Evolutionary conservation across 2,888 invertebrate genomes (phyloP).

Genomic region (Troilus luridus): DNA sequence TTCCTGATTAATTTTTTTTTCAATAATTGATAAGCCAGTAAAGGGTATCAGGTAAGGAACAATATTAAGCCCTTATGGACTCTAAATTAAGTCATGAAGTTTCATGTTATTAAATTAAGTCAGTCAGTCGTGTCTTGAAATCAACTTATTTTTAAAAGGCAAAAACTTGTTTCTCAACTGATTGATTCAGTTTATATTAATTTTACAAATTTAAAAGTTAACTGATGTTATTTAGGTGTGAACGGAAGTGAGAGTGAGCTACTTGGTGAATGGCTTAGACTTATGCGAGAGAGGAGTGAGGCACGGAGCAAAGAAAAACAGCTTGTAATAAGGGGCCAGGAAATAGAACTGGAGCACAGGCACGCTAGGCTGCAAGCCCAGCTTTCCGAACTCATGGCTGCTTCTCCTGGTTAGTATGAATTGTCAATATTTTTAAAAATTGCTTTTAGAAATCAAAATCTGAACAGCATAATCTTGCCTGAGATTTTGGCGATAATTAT

Average conservation of each 20-base stretch:
- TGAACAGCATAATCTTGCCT: no score
- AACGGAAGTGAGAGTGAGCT: constrained; percentile 74
- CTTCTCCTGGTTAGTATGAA: constrained; percentile 58
- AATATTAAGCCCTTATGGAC: no score
- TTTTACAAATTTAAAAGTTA: background rate
- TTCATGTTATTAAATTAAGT: no score
- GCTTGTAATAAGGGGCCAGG: constrained; percentile 82
- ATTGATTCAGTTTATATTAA: background rate
- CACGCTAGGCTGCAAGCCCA: constrained; percentile 79
- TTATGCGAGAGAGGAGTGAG: constrained; percentile 80
- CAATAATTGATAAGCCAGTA: no score
- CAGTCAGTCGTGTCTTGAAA: no score
- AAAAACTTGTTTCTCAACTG: no score
- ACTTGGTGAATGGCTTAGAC: constrained; percentile 81
- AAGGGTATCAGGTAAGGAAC: no score
- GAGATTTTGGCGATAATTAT: no score
- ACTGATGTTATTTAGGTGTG: constrained; percentile 65
- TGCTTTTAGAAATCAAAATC: background rate
- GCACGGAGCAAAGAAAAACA: constrained; percentile 82
- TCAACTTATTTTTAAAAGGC: no score
- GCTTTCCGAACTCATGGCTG: constrained; percentile 61
- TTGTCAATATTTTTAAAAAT: background rate
- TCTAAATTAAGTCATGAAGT: no score
- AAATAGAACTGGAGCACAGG: constrained; percentile 85
- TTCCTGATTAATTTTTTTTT: no score